Evolutionary conservation across 64 coral and sea anemone genomes (phyloP), one percentile per base, ranked within the genome.

Genomic region (Actinia tenebrosa): DNA sequence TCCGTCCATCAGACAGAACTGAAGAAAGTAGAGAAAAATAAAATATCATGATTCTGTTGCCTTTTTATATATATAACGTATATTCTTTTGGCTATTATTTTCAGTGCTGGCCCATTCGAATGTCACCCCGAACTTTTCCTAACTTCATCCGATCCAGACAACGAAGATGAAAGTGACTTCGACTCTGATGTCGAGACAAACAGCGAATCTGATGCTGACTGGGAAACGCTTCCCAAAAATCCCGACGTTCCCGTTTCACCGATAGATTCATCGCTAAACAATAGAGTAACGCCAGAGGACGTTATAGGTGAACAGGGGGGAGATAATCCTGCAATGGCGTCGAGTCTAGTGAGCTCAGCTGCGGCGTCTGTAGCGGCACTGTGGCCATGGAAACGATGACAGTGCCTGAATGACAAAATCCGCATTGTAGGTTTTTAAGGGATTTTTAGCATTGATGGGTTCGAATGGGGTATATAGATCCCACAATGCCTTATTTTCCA

Each of bases 311-410:
- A 77, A 59, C 64, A 60, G 23, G 80, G 46, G 1, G 79, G 89
- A 20, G 85, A 95, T 52, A 84, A 86, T 22, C 91, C 90, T 15
- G 88, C 83, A 10, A 89, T 89, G 30, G 79, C 93, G 4, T 62
- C 93, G 6, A 95, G 94, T 80, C 20, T 95, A 26, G 94, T 95
- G 17, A 95, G 90, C 63, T 95, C 94, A 5, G 94, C 94, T 77
- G 94, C 94, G 44, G 94, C 94, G 37, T 95, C 94, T 60, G 94
- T 95, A n/a, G 94, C 94, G n/a, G 94, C 94, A 11, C 56, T 95
- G 7, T 95, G 94, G 94, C 94, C 90, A 26, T 95, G 94, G 94
- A 95, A 95, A 84, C 91, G 86, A 84, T 95, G 83, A 87, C 84
- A 71, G 9, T 45, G 56, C 2, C 13, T 6, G 7, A 11, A 58